These are phyloP conservation scores for Graphium colonna DNA, from an alignment of 2,888 invertebrate genomes.

Conservation along the genomic window DNA sequence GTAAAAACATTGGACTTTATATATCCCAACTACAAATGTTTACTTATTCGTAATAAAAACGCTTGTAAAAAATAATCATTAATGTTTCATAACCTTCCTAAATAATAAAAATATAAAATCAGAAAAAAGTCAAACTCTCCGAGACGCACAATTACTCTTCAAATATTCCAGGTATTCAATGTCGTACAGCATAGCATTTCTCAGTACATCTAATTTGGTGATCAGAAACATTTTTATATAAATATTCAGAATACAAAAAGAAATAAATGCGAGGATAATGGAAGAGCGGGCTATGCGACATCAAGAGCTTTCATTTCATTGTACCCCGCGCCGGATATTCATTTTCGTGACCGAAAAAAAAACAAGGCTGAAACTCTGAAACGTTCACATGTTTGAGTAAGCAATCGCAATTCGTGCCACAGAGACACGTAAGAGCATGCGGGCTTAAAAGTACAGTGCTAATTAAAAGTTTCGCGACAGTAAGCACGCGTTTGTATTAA, in stretches of 20 bases:
- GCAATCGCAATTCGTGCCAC: constrained; percentile 15
- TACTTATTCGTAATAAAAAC: too few relatives aligned
- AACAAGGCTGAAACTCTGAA: constrained; percentile 8
- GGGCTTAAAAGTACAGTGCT: constrained; percentile 13
- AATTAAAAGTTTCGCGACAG: constrained; percentile 19
- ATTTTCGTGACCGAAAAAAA: constrained; percentile 20
- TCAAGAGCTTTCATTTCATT: constrained; percentile 12
- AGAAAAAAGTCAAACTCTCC: neutral
- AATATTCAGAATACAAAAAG: constrained; percentile 3
- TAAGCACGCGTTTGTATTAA: neutral
- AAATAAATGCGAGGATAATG: constrained; percentile 4
- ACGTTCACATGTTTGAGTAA: constrained; percentile 19
- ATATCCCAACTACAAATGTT: too few relatives aligned
- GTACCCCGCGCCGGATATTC: constrained; percentile 13
- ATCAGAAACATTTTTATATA: constrained; percentile 1
- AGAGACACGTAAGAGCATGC: constrained; percentile 17
- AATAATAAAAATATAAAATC: too few relatives aligned
- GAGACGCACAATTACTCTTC: neutral
- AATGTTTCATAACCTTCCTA: too few relatives aligned
- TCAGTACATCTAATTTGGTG: neutral
- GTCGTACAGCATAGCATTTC: neutral
- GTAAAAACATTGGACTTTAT: too few relatives aligned
- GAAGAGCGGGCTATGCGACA: constrained; percentile 1
- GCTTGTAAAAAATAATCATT: too few relatives aligned
- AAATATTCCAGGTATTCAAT: neutral